phyloP scores from a whole-genome alignment of 2,113 vertebrate species.

The Dermatemys mawii region DNA sequence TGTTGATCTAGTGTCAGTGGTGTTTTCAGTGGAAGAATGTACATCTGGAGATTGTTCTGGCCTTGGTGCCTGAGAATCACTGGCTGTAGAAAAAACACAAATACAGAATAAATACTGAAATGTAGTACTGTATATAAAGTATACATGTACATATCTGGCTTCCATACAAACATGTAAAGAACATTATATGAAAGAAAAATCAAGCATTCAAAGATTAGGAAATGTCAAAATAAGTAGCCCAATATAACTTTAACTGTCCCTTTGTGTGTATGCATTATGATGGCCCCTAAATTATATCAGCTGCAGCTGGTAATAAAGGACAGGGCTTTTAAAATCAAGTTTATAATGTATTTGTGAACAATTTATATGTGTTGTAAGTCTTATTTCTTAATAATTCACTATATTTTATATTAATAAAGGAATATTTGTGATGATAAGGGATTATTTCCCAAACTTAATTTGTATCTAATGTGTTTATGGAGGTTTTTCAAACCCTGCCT shows the following conservation, averaged over 20 bases:
- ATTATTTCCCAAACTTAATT: background rate
- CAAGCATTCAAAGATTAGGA: background rate
- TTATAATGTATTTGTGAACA: background rate
- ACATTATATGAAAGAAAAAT: background rate
- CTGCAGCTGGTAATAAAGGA: background rate
- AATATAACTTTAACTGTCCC: background rate
- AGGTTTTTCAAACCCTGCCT: background rate
- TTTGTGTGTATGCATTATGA: background rate
- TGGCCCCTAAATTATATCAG: background rate
- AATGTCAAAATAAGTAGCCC: background rate
- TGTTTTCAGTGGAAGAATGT: constrained; percentile 11
- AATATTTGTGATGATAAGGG: background rate
- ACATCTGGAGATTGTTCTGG: background rate
- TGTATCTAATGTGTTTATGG: background rate
- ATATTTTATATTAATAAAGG: background rate
- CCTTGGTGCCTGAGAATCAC: background rate
- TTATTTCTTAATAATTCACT: background rate
- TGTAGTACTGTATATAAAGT: background rate
- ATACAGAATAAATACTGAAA: background rate
- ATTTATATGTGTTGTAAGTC: background rate
- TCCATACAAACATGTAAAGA: background rate
- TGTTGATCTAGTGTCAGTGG: constrained; percentile 18
- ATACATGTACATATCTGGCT: background rate
- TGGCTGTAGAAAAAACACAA: constrained; percentile 43
- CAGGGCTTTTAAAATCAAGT: background rate